Conservation (phyloP, 2,888 invertebrate species). For the Caenorhabditis becei region DNA sequence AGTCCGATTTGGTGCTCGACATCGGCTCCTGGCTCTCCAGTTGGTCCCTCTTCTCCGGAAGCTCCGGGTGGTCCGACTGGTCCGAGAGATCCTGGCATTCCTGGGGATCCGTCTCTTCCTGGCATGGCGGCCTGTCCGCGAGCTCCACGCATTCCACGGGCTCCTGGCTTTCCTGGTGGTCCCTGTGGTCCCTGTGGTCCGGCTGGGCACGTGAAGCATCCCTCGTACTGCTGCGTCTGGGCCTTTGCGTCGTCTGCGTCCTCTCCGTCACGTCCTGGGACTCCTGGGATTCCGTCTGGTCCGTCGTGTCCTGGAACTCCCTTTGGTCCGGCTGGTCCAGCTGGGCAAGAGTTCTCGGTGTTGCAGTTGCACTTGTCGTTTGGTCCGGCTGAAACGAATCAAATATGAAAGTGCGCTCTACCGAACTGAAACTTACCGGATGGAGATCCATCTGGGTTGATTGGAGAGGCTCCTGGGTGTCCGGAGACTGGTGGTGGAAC, state of each 20-base stretch:
- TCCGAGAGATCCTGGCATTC: constrained; percentile 72
- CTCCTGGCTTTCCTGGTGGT: constrained; percentile 69
- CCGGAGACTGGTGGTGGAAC: constrained; percentile 61
- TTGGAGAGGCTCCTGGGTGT: constrained; percentile 62
- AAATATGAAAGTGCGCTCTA: background rate
- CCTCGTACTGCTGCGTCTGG: constrained; percentile 76
- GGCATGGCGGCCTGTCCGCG: constrained; percentile 78
- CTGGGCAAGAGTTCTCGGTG: constrained; percentile 72
- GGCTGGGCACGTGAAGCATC: constrained; percentile 77
- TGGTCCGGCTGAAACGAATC: constrained; percentile 57
- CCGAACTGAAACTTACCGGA: constrained; percentile 28
- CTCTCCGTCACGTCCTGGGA: constrained; percentile 72
- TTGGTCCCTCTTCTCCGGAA: constrained; percentile 74
- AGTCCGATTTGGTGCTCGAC: constrained; percentile 75
- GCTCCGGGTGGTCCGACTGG: constrained; percentile 71
- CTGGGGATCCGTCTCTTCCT: constrained; percentile 76
- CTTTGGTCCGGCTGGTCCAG: constrained; percentile 75
- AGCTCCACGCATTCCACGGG: constrained; percentile 78
- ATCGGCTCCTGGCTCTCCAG: constrained; percentile 71
- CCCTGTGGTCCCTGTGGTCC: constrained; percentile 71
- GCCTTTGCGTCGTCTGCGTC: constrained; percentile 73
- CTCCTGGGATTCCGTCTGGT: constrained; percentile 73
- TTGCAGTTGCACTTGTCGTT: constrained; percentile 69
- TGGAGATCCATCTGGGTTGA: constrained; percentile 62
- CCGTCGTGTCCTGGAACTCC: constrained; percentile 71